Percentiles rank a stretch among this genome's conserved stretches.
phyloP scores from a whole-genome alignment of 2,888 invertebrate genomes.

The Aromia moschata region DNA sequence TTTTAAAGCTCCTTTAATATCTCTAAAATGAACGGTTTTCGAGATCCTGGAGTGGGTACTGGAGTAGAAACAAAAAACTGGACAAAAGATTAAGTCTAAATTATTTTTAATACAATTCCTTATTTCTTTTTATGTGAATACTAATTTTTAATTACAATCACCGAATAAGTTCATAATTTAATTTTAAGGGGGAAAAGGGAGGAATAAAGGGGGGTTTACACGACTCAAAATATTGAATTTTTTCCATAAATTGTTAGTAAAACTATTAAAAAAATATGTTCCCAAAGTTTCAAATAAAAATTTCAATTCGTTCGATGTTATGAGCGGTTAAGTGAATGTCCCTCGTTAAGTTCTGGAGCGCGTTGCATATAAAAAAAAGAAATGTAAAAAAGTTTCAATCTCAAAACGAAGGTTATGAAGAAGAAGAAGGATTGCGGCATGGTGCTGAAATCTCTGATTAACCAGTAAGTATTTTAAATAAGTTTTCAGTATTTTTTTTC shows the following conservation, averaged over 20 bases:
- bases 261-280: background rate
- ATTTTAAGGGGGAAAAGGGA: too few relatives aligned
- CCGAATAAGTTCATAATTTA: too few relatives aligned
- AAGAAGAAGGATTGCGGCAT: conserved; percentile 1
- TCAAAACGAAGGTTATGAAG: conserved; percentile 6
- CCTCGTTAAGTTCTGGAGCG: background rate
- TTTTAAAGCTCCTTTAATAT: too few relatives aligned
- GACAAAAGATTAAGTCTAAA: too few relatives aligned
- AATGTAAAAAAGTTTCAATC: conserved; percentile 2
- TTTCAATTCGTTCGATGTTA: background rate
- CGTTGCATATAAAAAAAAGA: background rate
- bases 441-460: conserved; percentile 11
- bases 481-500: background rate
- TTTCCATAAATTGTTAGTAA: background rate
- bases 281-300: background rate
- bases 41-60: too few relatives aligned
- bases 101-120: too few relatives aligned
- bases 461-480: conserved; percentile 2
- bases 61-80: too few relatives aligned
- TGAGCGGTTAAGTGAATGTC: background rate
- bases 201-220: too few relatives aligned
- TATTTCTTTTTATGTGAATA: too few relatives aligned
- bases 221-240: background rate
- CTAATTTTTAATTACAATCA: too few relatives aligned
- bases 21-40: too few relatives aligned